Conservation (phyloP, 1,140 invertebrate genomes). For the Spodoptera litura region DNA sequence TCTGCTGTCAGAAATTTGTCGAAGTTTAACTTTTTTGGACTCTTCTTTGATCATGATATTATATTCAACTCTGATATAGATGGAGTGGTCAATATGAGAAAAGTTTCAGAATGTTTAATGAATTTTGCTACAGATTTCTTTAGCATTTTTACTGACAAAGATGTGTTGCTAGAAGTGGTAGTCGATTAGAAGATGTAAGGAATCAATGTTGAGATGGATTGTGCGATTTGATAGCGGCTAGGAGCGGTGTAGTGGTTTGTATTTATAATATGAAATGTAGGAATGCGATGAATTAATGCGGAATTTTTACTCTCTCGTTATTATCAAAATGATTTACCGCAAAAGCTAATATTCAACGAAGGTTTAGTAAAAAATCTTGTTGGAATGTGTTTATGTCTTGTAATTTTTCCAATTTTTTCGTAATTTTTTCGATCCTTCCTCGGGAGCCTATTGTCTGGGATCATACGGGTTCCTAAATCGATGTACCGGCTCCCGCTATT, state of each 20-base stretch:
- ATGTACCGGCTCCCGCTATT: slow-evolving; percentile 29
- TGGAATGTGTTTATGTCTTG: neutral
- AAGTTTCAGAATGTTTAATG: slow-evolving; percentile 10
- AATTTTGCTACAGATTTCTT: neutral
- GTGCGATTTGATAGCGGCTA: slow-evolving; percentile 45
- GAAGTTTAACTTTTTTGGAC: no score
- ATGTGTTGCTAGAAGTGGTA: neutral
- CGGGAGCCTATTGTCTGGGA: neutral
- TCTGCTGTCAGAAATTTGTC: no score
- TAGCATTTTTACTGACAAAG: no score
- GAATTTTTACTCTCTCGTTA: neutral
- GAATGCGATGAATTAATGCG: slow-evolving; percentile 25
- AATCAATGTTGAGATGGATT: slow-evolving; percentile 39
- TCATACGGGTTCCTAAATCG: neutral
- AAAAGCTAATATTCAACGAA: slow-evolving; percentile 6
- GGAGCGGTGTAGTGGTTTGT: slow-evolving; percentile 41
- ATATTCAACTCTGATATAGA: no score
- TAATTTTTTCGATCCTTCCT: neutral
- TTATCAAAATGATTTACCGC: slow-evolving; percentile 23
- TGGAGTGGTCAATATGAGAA: slow-evolving; percentile 1
- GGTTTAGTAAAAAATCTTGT: neutral
- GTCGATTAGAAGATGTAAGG: slow-evolving; percentile 33
- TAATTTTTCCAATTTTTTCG: slow-evolving; percentile 20
- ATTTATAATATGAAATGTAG: slow-evolving; percentile 37
- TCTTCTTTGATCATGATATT: no score